phyloP scores from a whole-genome alignment of 1,140 invertebrate species.

The Bombus waltoni region DNA sequence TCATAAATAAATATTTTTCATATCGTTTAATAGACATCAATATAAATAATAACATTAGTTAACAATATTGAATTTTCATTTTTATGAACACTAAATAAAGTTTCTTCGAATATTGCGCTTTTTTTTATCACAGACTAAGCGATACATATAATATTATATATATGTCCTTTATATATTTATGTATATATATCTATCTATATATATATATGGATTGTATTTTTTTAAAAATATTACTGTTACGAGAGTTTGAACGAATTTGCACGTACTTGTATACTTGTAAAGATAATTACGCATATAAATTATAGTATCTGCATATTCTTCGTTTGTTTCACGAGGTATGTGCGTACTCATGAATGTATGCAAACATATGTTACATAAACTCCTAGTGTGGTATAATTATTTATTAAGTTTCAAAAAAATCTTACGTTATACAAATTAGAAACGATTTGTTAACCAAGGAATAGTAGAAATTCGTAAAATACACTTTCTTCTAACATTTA shows the following conservation, averaged over 20 bases:
- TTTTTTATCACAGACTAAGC: constrained; percentile 58
- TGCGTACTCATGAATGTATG: not conserved
- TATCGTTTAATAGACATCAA: not conserved
- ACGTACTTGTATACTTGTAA: not conserved
- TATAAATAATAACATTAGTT: constrained; percentile 17
- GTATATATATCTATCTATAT: not conserved
- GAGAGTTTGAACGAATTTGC: not conserved
- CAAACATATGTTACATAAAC: not conserved
- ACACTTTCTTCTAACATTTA: not conserved
- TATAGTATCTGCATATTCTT: not conserved
- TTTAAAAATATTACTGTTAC: constrained; percentile 13
- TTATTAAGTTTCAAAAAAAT: constrained; percentile 38
- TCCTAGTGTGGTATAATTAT: not conserved
- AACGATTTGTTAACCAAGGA: not conserved
- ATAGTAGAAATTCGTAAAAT: not conserved
- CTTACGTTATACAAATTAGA: not conserved
- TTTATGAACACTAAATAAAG: constrained; percentile 17
- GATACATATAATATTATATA: constrained; percentile 35
- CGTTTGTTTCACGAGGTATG: not conserved
- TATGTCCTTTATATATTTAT: constrained; percentile 17
- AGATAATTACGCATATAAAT: not conserved
- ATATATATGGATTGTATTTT: not conserved
- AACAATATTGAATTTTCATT: not conserved
- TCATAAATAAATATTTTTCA: too few species aligned
- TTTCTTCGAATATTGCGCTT: constrained; percentile 40